Percentiles rank a stretch among this genome's conserved stretches.
Evolutionary conservation across 2,797 vertebrate species (phyloP).

Genomic region (Pogonophryne albipinna): DNA sequence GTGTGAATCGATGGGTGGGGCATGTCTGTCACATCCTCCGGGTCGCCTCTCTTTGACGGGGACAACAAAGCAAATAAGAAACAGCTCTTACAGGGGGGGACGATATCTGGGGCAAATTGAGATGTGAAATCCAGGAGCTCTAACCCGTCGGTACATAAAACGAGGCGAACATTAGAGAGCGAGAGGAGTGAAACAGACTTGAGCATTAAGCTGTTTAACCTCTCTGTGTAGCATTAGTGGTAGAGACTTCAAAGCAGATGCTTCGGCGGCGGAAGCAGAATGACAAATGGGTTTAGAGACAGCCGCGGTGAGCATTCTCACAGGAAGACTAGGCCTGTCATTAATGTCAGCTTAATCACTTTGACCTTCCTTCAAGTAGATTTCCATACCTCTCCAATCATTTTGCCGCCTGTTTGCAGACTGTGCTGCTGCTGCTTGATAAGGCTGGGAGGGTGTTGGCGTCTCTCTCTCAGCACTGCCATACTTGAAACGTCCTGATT

Average conservation of each 20-base stretch:
- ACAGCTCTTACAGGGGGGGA: slow-evolving; percentile 65
- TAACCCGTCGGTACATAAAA: slow-evolving; percentile 73
- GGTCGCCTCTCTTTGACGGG: slow-evolving; percentile 65
- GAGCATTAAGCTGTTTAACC: slow-evolving; percentile 88
- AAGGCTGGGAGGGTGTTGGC: slow-evolving; percentile 56
- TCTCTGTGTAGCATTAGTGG: slow-evolving; percentile 85
- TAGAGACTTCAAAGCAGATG: slow-evolving; percentile 87
- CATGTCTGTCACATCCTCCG: slow-evolving; percentile 62
- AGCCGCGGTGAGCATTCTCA: slow-evolving; percentile 79
- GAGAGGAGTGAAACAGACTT: slow-evolving; percentile 83
- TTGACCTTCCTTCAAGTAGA: slow-evolving; percentile 87
- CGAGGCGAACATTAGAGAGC: slow-evolving; percentile 78
- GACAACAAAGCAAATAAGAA: slow-evolving; percentile 72
- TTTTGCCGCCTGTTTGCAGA: slow-evolving; percentile 73
- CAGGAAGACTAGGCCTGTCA: slow-evolving; percentile 84
- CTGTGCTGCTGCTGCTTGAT: slow-evolving; percentile 70
- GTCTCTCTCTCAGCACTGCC: slow-evolving; percentile 51
- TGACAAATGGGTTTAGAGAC: slow-evolving; percentile 85
- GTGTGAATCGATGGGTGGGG: slow-evolving; percentile 67
- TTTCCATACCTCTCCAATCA: slow-evolving; percentile 86
- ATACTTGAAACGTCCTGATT: slow-evolving; percentile 33
- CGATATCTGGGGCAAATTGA: slow-evolving; percentile 80
- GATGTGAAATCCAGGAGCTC: slow-evolving; percentile 82
- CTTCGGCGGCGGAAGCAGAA: slow-evolving; percentile 79
- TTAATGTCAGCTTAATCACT: slow-evolving; percentile 88